Evolutionary conservation across 2,797 vertebrate species (phyloP).

Genomic region (Alexandromys oeconomus): DNA sequence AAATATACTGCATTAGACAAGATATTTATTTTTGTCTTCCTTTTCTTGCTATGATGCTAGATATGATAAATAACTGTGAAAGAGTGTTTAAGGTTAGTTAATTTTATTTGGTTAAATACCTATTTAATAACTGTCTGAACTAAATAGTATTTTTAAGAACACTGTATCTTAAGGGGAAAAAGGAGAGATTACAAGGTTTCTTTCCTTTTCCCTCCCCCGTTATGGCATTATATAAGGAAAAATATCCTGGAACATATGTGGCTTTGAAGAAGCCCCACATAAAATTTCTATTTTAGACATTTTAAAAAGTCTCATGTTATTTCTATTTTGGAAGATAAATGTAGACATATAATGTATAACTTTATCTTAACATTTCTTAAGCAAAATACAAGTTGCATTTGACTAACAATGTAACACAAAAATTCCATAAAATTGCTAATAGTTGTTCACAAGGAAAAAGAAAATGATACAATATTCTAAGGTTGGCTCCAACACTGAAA

Average conservation of each 20-base stretch:
- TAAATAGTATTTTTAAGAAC: conserved; percentile 48
- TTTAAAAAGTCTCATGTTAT: neutral
- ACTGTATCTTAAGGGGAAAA: conserved; percentile 14
- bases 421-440: neutral
- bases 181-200: conserved; percentile 3
- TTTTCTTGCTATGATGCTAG: neutral
- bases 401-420: conserved; percentile 15
- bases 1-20: neutral
- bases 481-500: neutral
- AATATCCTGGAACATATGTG: neutral
- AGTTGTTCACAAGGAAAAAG: conserved; percentile 5
- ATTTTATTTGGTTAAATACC: conserved; percentile 34
- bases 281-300: conserved; percentile 59
- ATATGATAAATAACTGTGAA: neutral
- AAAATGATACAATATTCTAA: neutral
- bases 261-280: conserved; percentile 23
- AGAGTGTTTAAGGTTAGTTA: neutral
- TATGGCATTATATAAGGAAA: neutral
- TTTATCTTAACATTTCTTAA: conserved; percentile 32
- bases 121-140: conserved; percentile 13
- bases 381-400: conserved; percentile 16
- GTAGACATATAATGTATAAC: neutral
- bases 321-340: conserved; percentile 43
- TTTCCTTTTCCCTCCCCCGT: neutral
- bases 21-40: neutral